Evolutionary conservation across 2,113 vertebrate genomes (phyloP).

Genomic region (Agelaius tricolor): DNA sequence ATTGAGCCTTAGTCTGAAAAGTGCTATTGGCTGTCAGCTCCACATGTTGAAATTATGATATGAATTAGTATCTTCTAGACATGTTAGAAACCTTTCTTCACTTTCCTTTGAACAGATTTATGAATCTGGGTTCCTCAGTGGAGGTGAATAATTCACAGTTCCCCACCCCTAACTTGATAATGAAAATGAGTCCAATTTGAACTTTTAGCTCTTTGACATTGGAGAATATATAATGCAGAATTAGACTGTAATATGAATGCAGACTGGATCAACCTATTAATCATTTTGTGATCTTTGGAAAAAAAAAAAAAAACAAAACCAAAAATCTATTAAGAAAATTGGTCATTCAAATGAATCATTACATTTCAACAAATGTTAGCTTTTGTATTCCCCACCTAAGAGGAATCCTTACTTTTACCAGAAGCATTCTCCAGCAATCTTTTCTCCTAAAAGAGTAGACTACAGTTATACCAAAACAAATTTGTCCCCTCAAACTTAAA

Average conservation of each 20-base stretch:
- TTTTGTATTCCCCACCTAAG: neutral
- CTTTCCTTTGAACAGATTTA: slow-evolving; percentile 26
- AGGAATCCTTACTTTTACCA: neutral
- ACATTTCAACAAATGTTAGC: slow-evolving; percentile 57
- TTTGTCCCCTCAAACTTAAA: neutral
- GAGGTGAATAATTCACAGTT: slow-evolving; percentile 49
- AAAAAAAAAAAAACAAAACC: neutral
- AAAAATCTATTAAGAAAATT: slow-evolving; percentile 44
- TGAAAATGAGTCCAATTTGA: slow-evolving; percentile 50
- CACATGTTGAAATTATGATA: neutral
- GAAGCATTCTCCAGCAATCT: neutral
- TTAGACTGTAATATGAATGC: slow-evolving; percentile 31
- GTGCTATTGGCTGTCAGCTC: neutral
- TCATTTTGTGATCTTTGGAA: slow-evolving; percentile 27
- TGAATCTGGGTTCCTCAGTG: slow-evolving; percentile 21
- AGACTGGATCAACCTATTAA: slow-evolving; percentile 46
- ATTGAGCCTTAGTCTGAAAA: neutral
- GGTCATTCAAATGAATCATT: slow-evolving; percentile 56
- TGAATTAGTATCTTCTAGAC: neutral
- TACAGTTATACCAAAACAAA: neutral
- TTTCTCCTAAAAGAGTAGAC: neutral
- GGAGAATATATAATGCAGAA: slow-evolving; percentile 36
- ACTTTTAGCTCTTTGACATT: slow-evolving; percentile 25
- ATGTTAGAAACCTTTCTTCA: neutral
- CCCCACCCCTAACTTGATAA: slow-evolving; percentile 41